Percentiles rank a stretch among this genome's conserved stretches.
Evolutionary conservation across 2,888 invertebrate species (phyloP).

Genomic region (Sarcophaga carnaria): DNA sequence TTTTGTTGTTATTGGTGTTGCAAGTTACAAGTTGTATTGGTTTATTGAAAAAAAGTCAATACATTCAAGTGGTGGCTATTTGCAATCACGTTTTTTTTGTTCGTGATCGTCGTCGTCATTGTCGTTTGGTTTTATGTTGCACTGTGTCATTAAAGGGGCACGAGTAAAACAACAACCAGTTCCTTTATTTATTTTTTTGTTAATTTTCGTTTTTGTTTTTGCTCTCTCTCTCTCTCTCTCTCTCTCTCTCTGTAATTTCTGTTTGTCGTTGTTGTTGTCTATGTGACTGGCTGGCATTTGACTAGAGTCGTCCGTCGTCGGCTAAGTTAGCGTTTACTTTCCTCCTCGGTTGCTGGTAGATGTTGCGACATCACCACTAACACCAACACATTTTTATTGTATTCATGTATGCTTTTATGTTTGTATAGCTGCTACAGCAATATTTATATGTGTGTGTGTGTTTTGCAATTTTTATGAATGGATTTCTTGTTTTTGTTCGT

Average conservation of each 20-base stretch:
- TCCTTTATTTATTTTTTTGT: slow-evolving; percentile 24
- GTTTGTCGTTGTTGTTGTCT: slow-evolving; percentile 37
- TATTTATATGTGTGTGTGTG: slow-evolving; percentile 4
- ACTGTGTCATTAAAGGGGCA: slow-evolving; percentile 64
- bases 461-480: slow-evolving; percentile 69
- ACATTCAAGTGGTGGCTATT: slow-evolving; percentile 44
- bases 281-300: slow-evolving; percentile 21
- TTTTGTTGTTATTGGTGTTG: background rate
- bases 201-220: background rate
- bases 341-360: slow-evolving; percentile 28
- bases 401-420: slow-evolving; percentile 67
- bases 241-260: slow-evolving; percentile 28
- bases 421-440: background rate
- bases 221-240: slow-evolving; percentile 41
- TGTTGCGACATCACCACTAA: slow-evolving; percentile 26
- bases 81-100: slow-evolving; percentile 40
- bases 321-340: slow-evolving; percentile 59
- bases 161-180: slow-evolving; percentile 58
- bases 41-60: slow-evolving; percentile 39
- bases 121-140: slow-evolving; percentile 38
- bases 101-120: slow-evolving; percentile 20
- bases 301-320: slow-evolving; percentile 8
- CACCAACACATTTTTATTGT: slow-evolving; percentile 69
- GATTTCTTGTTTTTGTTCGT: slow-evolving; percentile 62
- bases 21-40: background rate